A percentile compares a stretch with the other conserved stretches of the same genome.
These are phyloP conservation scores for Incurvaria masculella DNA, from an alignment of 2,888 invertebrate species.

Conservation along the genomic window DNA sequence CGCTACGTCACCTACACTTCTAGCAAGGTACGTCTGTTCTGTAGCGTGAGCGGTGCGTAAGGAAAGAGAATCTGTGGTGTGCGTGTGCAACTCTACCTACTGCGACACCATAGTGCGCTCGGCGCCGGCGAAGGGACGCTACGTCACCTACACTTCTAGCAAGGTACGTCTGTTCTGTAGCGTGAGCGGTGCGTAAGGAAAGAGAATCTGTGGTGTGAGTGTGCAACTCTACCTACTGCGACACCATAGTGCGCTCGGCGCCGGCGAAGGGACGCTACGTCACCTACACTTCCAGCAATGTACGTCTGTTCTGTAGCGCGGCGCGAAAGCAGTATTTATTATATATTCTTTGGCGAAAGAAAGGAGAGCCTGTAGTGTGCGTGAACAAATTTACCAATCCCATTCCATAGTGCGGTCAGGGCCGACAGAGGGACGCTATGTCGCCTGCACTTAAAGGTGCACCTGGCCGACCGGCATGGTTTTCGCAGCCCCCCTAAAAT, in stretches of 20 bases:
- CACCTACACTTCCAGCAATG: constrained; percentile 58
- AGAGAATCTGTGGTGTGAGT: constrained; percentile 62
- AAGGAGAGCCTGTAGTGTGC: constrained; percentile 57
- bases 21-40: neutral
- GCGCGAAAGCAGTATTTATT: constrained; percentile 17
- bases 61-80: constrained; percentile 52
- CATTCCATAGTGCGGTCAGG: constrained; percentile 59
- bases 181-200: constrained; percentile 28
- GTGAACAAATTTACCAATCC: constrained; percentile 71
- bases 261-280: constrained; percentile 43
- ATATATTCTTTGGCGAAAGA: constrained; percentile 22
- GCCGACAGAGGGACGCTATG: constrained; percentile 38
- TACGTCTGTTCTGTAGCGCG: too few relatives aligned
- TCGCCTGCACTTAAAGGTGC: constrained; percentile 55
- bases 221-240: constrained; percentile 69
- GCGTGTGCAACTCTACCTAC: constrained; percentile 68
- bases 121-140: constrained; percentile 36
- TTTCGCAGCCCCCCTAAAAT: constrained; percentile 9
- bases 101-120: constrained; percentile 65
- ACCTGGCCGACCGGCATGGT: constrained; percentile 9
- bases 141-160: constrained; percentile 57
- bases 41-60: constrained; percentile 24
- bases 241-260: constrained; percentile 55
- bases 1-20: constrained; percentile 17
- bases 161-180: constrained; percentile 32